Base-by-base conservation (phyloP, 2,888 invertebrate genomes). In the Scelioninae gen. 1 region DNA sequence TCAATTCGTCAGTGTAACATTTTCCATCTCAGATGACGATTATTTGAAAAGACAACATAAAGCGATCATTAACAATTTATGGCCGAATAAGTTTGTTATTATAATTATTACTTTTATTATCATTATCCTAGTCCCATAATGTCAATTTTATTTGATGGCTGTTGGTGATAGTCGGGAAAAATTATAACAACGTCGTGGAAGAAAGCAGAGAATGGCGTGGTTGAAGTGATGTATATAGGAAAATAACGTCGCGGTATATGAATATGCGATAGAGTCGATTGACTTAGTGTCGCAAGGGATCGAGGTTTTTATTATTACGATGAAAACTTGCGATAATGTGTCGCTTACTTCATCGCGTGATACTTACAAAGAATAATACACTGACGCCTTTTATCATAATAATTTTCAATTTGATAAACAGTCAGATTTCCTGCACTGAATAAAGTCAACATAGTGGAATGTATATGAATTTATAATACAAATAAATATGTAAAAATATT, bases 211-310 rank as follows among this genome's bases (percentile, higher is more conserved):
- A 34, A 34, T 34, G 16, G 16, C 15, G 47, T 34, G 32, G 16
- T 29, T 56, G 43, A 16, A 49, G 58, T 15, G 40, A 43, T 71
- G 40, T 71, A 71, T 71, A 15, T 31, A 60, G 31, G 71, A 34
- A 71, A 71, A 60, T 56, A 71, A 71, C 43, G 62, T 53, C 34
- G 40, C 31, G 40, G 58, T 31, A 53, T 72, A 62, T 72, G 62
- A 72, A 72, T 72, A 72, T 72, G 72, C 62, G 56, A 72, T 62
- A 16, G 53, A 40, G 31, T 51, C 51, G 51, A 62, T 62, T 72
- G 62, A 60, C 62, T 72, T 69, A 66, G 55, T 55, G 43, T 66
- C 43, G 15, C 31, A 7, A 8, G 38, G 32, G 66, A 31, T 65
- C 23, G 15, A 7, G 32, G 13, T 55, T 65, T 68, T 55, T 34